Conservation (phyloP, 2,113 vertebrate genomes). For the Macquaria australasica region DNA sequence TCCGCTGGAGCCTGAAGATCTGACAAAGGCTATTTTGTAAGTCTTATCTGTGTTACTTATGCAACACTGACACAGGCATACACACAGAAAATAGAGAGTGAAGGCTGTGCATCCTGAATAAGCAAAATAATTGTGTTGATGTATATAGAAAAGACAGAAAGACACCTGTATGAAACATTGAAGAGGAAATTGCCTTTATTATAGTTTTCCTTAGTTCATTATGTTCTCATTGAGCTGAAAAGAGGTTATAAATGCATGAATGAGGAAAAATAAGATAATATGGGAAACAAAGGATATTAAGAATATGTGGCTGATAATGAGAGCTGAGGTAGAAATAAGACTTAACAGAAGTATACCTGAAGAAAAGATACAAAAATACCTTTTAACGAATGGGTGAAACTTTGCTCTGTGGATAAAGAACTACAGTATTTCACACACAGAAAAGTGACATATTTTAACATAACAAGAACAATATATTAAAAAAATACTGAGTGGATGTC, state of each 20-base stretch:
- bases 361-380: not conserved
- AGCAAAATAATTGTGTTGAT: slow-evolving; percentile 18
- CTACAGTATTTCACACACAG: not conserved
- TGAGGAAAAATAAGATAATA: not conserved
- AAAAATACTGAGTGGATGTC: not conserved
- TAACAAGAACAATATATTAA: not conserved
- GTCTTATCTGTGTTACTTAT: slow-evolving; percentile 65
- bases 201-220: not conserved
- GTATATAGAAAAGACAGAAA: slow-evolving; percentile 8
- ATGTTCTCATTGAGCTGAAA: not conserved
- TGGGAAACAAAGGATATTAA: not conserved
- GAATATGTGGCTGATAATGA: not conserved
- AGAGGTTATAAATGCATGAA: too few relatives aligned
- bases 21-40: slow-evolving; percentile 60
- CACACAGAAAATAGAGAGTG: slow-evolving; percentile 8
- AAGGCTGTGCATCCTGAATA: slow-evolving; percentile 32
- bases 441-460: not conserved
- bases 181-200: slow-evolving; percentile 12
- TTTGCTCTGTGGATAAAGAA: not conserved
- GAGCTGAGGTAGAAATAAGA: not conserved
- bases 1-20: slow-evolving; percentile 60
- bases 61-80: slow-evolving; percentile 48
- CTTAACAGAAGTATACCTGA: not conserved
- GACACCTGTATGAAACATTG: slow-evolving; percentile 9
- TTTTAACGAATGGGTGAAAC: not conserved